These are phyloP conservation scores for Mustelus asterias DNA, from an alignment of 2,113 vertebrate species.

Conservation along the genomic window DNA sequence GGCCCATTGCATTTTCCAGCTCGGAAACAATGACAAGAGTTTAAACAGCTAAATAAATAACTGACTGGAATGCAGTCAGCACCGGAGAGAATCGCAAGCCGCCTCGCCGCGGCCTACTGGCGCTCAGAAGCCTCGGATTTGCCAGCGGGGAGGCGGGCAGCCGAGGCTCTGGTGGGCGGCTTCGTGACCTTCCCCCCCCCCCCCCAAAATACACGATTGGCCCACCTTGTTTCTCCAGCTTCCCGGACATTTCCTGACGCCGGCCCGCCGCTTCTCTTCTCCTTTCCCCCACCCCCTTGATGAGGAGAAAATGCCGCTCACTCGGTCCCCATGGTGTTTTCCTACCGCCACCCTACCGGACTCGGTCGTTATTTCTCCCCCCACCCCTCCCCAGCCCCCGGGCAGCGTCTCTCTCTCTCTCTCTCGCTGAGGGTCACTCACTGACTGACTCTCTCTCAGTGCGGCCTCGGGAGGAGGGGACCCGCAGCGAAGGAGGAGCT, in stretches of 20 bases:
- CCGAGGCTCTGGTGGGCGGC: not conserved
- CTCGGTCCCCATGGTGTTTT: not conserved
- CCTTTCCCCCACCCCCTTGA: not conserved
- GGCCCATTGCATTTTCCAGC: not conserved
- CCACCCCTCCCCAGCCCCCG: not conserved
- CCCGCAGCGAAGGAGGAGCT: conserved; percentile 39
- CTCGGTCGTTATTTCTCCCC: no score
- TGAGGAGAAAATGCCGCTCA: not conserved
- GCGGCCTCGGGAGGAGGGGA: conserved; percentile 44
- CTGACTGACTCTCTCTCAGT: not conserved
- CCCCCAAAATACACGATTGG: fast-evolving
- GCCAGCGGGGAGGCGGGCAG: conserved; percentile 11
- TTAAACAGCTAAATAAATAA: not conserved
- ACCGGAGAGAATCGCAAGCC: not conserved
- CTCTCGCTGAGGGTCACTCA: not conserved
- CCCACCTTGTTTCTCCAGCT: conserved; percentile 63
- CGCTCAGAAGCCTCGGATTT: not conserved
- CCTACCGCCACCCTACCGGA: not conserved
- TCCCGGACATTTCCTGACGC: conserved; percentile 58
- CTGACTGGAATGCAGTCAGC: not conserved
- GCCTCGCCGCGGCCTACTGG: not conserved
- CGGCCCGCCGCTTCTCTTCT: conserved; percentile 27
- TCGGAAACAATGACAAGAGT: not conserved
- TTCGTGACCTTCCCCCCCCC: not conserved
- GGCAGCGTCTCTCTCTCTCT: not conserved